A percentile compares a stretch with the other conserved stretches of the same genome.
Conservation (phyloP, 2,113 vertebrate species). For the Leptobrachium leishanense region DNA sequence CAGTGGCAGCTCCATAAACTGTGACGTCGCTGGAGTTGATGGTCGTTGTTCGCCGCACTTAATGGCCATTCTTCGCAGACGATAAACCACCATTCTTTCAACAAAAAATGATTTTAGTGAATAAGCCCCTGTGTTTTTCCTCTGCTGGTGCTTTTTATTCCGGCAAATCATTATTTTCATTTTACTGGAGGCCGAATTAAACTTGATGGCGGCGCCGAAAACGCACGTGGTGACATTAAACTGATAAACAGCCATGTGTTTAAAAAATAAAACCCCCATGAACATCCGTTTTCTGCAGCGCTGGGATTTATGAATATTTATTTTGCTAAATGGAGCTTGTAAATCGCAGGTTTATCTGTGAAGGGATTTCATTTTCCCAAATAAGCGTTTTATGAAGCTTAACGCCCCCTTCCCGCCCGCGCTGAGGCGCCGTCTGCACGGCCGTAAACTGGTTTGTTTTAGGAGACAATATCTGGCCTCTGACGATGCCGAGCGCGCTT, state of each 20-base stretch:
- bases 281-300: background rate
- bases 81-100: too few species aligned
- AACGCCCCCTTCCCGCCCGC: slow-evolving; percentile 40
- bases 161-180: too few species aligned
- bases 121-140: too few species aligned
- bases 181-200: too few species aligned
- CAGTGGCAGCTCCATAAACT: background rate
- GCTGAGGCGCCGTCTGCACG: slow-evolving; percentile 55
- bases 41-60: background rate
- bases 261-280: too few species aligned
- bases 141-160: too few species aligned
- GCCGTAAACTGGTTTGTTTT: slow-evolving; percentile 57
- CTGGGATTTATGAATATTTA: slow-evolving; percentile 32
- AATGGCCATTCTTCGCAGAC: too few species aligned
- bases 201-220: too few species aligned
- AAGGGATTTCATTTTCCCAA: slow-evolving; percentile 54
- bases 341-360: slow-evolving; percentile 52
- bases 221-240: too few species aligned
- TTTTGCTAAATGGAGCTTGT: slow-evolving; percentile 2
- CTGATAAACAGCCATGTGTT: too few species aligned
- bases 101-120: too few species aligned
- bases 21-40: background rate
- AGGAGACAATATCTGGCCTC: slow-evolving; percentile 54
- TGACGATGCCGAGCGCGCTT: slow-evolving; percentile 61
- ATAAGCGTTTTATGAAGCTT: slow-evolving; percentile 63